Base-by-base conservation (phyloP, 2,797 vertebrate species). In the Pelobates cultripes region DNA sequence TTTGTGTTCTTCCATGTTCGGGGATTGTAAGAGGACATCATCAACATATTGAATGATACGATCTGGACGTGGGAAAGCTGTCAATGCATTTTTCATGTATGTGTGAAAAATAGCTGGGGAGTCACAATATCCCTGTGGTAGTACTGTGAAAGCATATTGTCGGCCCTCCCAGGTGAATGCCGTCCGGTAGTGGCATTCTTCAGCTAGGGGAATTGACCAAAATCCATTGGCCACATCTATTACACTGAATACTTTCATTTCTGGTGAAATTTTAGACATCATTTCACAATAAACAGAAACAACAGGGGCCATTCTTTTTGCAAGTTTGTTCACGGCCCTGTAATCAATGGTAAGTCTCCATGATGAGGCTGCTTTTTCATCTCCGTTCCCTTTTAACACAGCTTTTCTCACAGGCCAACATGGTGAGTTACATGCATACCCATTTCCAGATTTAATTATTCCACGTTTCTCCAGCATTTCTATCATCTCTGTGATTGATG, bases 211-310 rank as follows among this genome's bases (percentile, higher is more conserved):
- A 6, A 64, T 64, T 47, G 45, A 64, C 61, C 61, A 64, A 28
- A 64, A 64, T 10, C 61, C 61, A 64, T 64, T 64, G 3, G 28
- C 7, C 13, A 57, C 55, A 57, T 57, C 55, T 57, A 57, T 57
- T 57, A 57, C 55, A 57, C 55, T 57, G 55, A 57, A 57, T 3
- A 57, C 55, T 57, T 57, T 57, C 55, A 57, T 57, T 57, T 57
- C 55, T 57, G 55, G 61, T 64, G 17, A 64, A 64, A 64, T 64
- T 64, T 64, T 64, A 4, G 28, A 64, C 15, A 64, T 64, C 28
- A 64, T 64, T 64, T 64, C 61, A 17, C 61, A 64, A 64, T 64
- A 64, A 10, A 64, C 61, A 10, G 61, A 64, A 8, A 64, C 61
- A 57, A 57, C 13, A 14, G n/a, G n/a, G n/a, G n/a, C n/a, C n/a